Conservation (phyloP, 2,888 invertebrate genomes). For the Elegia similella region DNA sequence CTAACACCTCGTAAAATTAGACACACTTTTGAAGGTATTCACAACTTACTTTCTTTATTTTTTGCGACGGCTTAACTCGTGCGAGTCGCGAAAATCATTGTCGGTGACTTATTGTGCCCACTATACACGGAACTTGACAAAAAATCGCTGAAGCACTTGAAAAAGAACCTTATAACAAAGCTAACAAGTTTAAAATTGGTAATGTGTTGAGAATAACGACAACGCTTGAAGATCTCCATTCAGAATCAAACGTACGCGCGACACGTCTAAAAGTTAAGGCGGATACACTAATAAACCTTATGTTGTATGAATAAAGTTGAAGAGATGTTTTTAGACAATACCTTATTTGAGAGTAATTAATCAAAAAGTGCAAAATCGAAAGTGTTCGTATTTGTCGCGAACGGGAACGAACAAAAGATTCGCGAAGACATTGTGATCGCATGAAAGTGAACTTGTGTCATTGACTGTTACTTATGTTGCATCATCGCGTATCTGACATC, state of each 20-base stretch:
- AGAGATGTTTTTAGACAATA: background rate
- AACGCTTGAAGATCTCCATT: conserved; percentile 32
- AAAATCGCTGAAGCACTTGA: conserved; percentile 7
- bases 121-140: conserved; percentile 16
- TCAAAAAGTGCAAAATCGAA: conserved; percentile 54
- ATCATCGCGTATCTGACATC: conserved; percentile 18
- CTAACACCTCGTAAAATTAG: conserved; percentile 31
- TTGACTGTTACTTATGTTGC: conserved; percentile 14
- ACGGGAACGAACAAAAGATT: conserved; percentile 34
- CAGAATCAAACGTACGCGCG: conserved; percentile 25
- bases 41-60: conserved; percentile 18
- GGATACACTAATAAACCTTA: background rate
- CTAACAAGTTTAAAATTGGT: conserved; percentile 3
- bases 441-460: conserved; percentile 18
- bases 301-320: background rate
- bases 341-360: conserved; percentile 48
- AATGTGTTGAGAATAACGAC: conserved; percentile 17
- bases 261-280: background rate
- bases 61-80: conserved; percentile 21
- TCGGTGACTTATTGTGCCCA: conserved; percentile 24
- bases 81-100: conserved; percentile 28
- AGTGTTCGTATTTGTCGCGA: conserved; percentile 42
- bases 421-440: background rate
- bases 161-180: conserved; percentile 16
- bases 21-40: conserved; percentile 31